A percentile compares a stretch with the other conserved stretches of the same genome.
phyloP scores from a whole-genome alignment of 2,113 vertebrate species.

The Sturnira hondurensis region DNA sequence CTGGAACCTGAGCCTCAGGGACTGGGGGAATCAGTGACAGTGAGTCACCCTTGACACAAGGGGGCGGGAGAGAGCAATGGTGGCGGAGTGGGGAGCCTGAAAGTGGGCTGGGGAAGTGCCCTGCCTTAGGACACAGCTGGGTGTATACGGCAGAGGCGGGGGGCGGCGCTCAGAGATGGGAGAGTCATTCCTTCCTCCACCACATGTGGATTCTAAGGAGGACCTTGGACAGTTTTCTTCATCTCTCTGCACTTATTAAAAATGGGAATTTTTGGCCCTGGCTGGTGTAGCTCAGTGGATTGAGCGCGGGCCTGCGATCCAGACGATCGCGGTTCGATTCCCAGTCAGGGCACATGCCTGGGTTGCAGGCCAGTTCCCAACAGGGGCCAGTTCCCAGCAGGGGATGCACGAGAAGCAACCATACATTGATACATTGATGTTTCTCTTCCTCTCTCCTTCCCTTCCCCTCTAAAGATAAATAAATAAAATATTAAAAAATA shows the following conservation, averaged over 20 bases:
- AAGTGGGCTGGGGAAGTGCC: neutral
- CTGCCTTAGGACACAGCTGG: neutral
- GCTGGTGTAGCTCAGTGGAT: too few relatives aligned
- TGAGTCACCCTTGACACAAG: conserved; percentile 42
- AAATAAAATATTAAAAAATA: too few relatives aligned
- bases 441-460: too few relatives aligned
- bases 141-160: neutral
- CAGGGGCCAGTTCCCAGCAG: too few relatives aligned
- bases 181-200: neutral
- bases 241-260: neutral
- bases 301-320: too few relatives aligned
- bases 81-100: neutral
- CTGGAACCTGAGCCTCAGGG: neutral
- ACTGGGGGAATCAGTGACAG: neutral
- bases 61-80: conserved; percentile 38
- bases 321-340: too few relatives aligned
- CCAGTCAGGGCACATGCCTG: too few relatives aligned
- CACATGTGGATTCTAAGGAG: neutral
- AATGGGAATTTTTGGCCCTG: conserved; percentile 4
- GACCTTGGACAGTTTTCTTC: neutral
- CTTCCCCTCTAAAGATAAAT: too few relatives aligned
- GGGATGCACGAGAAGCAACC: too few relatives aligned
- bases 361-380: too few relatives aligned
- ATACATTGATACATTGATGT: too few relatives aligned
- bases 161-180: neutral